Conservation (phyloP, 1,140 invertebrate genomes). For the Antheraea pernyi region DNA sequence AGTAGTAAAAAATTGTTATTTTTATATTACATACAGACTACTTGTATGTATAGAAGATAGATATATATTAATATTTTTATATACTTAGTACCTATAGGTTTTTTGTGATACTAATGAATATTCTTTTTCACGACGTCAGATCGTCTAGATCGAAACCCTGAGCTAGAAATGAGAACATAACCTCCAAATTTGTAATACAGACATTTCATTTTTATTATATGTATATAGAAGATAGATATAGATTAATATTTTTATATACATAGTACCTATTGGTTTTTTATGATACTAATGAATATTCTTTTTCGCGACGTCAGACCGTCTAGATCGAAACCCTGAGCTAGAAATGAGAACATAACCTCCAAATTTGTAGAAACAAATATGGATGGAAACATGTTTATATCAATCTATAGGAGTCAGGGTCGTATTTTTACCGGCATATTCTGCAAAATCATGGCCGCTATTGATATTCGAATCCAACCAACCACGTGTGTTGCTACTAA, state of each 20-base stretch:
- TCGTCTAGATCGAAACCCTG: neutral
- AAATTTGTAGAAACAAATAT: neutral
- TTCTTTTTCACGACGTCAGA: neutral
- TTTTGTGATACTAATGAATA: neutral
- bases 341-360: slow-evolving; percentile 2
- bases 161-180: slow-evolving; percentile 4
- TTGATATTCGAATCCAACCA: slow-evolving; percentile 38
- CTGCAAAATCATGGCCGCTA: slow-evolving; percentile 63
- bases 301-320: neutral
- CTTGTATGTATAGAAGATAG: no score
- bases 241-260: no score
- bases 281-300: neutral
- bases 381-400: slow-evolving; percentile 1
- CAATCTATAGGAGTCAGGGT: slow-evolving; percentile 6
- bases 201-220: no score
- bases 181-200: neutral
- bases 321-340: neutral
- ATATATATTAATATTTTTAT: no score
- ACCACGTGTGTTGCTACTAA: slow-evolving; percentile 47
- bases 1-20: no score
- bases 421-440: slow-evolving; percentile 24
- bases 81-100: no score
- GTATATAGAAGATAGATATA: no score
- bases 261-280: neutral
- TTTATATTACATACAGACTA: no score